These are phyloP conservation scores for Plecturocebus donacophilus DNA, from an alignment of 2,113 vertebrate genomes.

Conservation along the genomic window DNA sequence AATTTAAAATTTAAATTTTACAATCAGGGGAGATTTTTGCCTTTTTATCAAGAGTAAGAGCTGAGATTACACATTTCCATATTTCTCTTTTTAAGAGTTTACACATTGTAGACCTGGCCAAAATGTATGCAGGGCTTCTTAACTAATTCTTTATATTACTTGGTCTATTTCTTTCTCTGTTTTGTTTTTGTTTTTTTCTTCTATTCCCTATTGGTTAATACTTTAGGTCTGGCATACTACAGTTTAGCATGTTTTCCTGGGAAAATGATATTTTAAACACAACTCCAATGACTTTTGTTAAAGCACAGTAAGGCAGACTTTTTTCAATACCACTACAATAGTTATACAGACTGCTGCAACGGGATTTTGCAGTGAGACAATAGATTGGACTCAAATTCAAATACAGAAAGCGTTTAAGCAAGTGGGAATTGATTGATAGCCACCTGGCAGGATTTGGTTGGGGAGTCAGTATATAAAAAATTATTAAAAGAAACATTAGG, in stretches of 20 bases:
- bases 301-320: too few species aligned
- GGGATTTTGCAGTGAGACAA: background rate
- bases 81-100: background rate
- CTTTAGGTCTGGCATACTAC: background rate
- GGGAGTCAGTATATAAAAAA: background rate
- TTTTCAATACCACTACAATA: background rate
- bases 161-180: background rate
- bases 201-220: background rate
- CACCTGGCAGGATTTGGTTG: background rate
- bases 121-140: background rate
- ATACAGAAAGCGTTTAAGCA: background rate
- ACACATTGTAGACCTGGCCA: background rate
- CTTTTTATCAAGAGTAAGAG: background rate
- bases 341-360: background rate
- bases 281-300: background rate
- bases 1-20: background rate
- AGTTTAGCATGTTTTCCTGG: background rate
- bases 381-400: background rate
- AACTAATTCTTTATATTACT: background rate
- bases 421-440: background rate
- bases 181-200: background rate
- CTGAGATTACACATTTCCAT: background rate
- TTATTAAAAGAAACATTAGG: background rate
- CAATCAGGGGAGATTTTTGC: background rate
- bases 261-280: background rate